A percentile compares a stretch with the other conserved stretches of the same genome.
These are phyloP conservation scores for Struthio camelus DNA, from an alignment of 2,113 vertebrate genomes.

Conservation along the genomic window DNA sequence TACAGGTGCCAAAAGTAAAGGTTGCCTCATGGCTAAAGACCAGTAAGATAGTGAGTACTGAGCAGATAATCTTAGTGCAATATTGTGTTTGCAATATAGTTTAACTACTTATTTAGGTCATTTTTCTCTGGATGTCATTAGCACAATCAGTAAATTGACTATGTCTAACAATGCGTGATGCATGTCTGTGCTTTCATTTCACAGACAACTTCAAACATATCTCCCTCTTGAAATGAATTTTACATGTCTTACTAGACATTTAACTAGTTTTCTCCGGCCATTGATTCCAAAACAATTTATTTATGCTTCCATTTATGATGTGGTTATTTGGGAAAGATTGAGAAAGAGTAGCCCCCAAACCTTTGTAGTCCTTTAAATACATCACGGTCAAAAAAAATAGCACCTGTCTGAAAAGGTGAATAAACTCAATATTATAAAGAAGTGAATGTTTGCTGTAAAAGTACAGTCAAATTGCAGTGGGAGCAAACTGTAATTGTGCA, in stretches of 20 bases:
- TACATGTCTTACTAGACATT: background rate
- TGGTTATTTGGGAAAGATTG: background rate
- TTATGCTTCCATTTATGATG: background rate
- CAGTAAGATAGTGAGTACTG: background rate
- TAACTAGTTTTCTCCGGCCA: background rate
- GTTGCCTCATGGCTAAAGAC: background rate
- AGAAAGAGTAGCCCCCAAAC: background rate
- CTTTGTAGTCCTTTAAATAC: background rate
- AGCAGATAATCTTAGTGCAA: background rate
- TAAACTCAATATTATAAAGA: background rate
- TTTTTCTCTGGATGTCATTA: background rate
- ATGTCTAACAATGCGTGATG: background rate
- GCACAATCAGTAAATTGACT: background rate
- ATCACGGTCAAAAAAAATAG: background rate
- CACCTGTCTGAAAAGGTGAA: background rate
- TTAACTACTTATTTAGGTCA: background rate
- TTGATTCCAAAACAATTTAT: background rate
- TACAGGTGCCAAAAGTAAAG: background rate
- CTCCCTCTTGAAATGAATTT: background rate
- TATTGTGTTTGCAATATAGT: background rate
- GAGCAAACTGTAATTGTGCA: background rate
- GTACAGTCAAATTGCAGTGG: background rate
- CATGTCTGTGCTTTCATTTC: background rate
- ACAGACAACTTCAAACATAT: background rate
- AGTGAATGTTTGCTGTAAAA: background rate